A percentile compares a stretch with the other conserved stretches of the same genome.
These are phyloP conservation scores for Caenorhabditis angaria DNA, from an alignment of 2,888 invertebrate genomes.

Conservation along the genomic window DNA sequence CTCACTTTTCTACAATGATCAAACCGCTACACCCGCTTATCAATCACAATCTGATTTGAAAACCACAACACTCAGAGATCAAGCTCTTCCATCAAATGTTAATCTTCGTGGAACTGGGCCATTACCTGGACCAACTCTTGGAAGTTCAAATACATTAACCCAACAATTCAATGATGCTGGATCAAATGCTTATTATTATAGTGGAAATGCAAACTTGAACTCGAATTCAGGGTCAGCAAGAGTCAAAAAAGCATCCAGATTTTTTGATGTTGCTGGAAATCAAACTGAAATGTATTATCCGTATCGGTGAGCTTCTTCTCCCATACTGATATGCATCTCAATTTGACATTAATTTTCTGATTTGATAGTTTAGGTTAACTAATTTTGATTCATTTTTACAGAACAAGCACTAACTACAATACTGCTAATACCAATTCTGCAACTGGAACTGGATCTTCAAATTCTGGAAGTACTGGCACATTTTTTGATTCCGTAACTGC, in stretches of 20 bases:
- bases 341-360: too few species aligned
- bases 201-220: constrained; percentile 23
- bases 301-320: constrained; percentile 49
- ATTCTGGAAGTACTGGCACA: not conserved
- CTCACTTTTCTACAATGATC: constrained; percentile 33
- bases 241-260: constrained; percentile 18
- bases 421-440: not conserved
- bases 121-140: constrained; percentile 38
- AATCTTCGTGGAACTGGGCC: constrained; percentile 43
- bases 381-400: not conserved
- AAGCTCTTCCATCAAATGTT: constrained; percentile 18
- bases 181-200: constrained; percentile 27
- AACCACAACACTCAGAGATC: constrained; percentile 46
- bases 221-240: constrained; percentile 9
- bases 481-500: not conserved
- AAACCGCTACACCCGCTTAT: constrained; percentile 28
- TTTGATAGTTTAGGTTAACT: too few species aligned
- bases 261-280: constrained; percentile 45
- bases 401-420: not conserved
- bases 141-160: not conserved
- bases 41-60: constrained; percentile 47
- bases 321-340: too few species aligned
- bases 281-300: constrained; percentile 52
- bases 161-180: constrained; percentile 27
- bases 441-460: not conserved